Conservation (phyloP, 2,797 vertebrate genomes). For the Centropyge bicolor region DNA sequence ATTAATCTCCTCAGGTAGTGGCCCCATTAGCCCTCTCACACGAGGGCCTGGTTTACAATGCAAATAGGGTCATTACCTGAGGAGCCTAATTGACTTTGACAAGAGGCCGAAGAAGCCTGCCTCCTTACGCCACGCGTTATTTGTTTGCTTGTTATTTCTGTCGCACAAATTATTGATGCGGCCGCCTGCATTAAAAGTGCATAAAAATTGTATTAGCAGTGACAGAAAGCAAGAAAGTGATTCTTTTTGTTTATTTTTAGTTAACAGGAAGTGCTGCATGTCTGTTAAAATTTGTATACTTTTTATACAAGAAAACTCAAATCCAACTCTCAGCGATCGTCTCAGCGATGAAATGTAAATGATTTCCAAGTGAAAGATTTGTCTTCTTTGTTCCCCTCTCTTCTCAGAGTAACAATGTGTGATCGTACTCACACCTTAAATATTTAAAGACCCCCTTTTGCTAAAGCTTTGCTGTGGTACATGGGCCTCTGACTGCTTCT, state of each 20-base stretch:
- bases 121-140: conserved; percentile 85
- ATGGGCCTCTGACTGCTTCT: conserved; percentile 79
- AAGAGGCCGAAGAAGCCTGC: conserved; percentile 84
- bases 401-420: conserved; percentile 74
- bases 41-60: conserved; percentile 92
- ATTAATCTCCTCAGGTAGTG: conserved; percentile 94
- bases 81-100: conserved; percentile 96
- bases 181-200: conserved; percentile 10
- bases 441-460: conserved; percentile 87
- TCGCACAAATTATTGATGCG: conserved; percentile 17
- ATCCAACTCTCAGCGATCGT: conserved; percentile 52
- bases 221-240: not conserved
- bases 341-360: conserved; percentile 78
- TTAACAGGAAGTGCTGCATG: not conserved
- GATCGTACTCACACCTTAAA: conserved; percentile 84
- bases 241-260: conserved; percentile 17
- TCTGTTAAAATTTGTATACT: conserved; percentile 16
- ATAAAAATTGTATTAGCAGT: conserved; percentile 21
- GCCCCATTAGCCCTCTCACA: conserved; percentile 94
- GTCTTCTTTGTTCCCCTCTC: conserved; percentile 74
- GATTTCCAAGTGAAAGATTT: conserved; percentile 79
- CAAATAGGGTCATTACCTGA: conserved; percentile 97
- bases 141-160: conserved; percentile 88
- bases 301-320: conserved; percentile 28
- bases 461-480: conserved; percentile 77